Percentiles rank a stretch among this genome's conserved stretches.
phyloP scores from a whole-genome alignment of 2,797 vertebrate genomes.

The Valencia hispanica region DNA sequence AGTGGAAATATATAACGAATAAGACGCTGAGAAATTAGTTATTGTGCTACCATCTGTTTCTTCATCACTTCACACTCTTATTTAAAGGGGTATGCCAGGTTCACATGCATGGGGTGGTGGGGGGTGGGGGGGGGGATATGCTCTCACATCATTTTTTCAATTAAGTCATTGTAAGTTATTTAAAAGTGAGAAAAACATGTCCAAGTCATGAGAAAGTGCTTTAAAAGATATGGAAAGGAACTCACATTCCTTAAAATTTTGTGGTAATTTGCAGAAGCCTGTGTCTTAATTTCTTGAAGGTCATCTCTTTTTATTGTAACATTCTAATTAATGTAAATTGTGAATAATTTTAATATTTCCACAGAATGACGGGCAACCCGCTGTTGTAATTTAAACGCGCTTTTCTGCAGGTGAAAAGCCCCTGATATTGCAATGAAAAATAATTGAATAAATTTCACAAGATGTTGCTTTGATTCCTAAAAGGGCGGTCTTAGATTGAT shows the following conservation, averaged over 20 bases:
- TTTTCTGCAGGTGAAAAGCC: constrained; percentile 85
- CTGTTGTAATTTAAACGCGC: constrained; percentile 90
- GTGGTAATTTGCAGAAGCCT: constrained; percentile 87
- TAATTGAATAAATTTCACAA: constrained; percentile 92
- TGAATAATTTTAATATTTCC: constrained; percentile 91
- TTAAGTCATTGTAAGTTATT: constrained; percentile 73
- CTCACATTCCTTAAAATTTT: constrained; percentile 81
- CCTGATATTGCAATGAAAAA: constrained; percentile 85
- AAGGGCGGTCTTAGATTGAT: constrained; percentile 76
- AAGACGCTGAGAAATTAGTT: constrained; percentile 82
- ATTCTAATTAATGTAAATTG: constrained; percentile 94
- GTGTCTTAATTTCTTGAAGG: constrained; percentile 78
- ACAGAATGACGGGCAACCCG: constrained; percentile 82
- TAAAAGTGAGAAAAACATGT: constrained; percentile 77
- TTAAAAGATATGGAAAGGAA: constrained; percentile 73
- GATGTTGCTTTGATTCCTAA: constrained; percentile 85
- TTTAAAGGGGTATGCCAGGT: constrained; percentile 78
- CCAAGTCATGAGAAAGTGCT: constrained; percentile 80
- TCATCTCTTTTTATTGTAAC: constrained; percentile 85
- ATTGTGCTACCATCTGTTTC: constrained; percentile 82
- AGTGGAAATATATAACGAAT: constrained; percentile 75
- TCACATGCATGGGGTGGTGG: constrained; percentile 46
- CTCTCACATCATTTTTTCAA: constrained; percentile 58
- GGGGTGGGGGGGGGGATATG: constrained; percentile 42
- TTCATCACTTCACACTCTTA: constrained; percentile 77